Base-by-base conservation (phyloP, 2,113 vertebrate species). In the Corydoras maculifer region DNA sequence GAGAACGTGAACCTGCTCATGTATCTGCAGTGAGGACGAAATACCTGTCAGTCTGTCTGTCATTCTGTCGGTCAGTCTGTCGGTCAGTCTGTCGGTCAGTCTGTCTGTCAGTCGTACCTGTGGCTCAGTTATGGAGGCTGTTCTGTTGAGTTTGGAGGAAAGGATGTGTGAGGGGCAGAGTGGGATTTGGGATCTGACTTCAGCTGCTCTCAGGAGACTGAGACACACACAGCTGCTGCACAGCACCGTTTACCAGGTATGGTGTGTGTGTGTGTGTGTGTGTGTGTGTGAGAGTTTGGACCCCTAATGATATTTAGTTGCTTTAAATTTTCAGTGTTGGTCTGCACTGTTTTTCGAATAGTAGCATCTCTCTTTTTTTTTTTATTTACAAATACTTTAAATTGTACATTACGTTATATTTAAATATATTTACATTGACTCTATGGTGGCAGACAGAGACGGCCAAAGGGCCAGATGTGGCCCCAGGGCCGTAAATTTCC, bases 111-210 rank as follows among this genome's bases (percentile, higher is more conserved):
- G 60, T 31, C 31, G 54, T 65, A 53, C 51, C 48, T 59, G 15
- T 62, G 61, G 58, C 51, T 68, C 58, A 62, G 61, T 64, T 60
- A 77, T 80, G 78, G 78, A 79, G 72, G 78, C 68, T 35, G 61
- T 80, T 54, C 69, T 80, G 53, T 55, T 77, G 69, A 74, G 72
- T 72, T 59, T 80, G 53, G 75, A 76, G 53, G 78, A 80, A 9
- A 75, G 70, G 53, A 73, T 80, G 69, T 75, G 78, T 30, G 73
- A 61, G 50, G 55, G 73, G 49, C 75, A 80, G 49, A 66, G 75
- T 53, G 66, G 74, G 62, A 72, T 80, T 18, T 72, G 72, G 78
- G 72, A 77, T 62, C 69, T 80, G 64, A 77, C 78, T 13, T 77
- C 78, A 5, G 43, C 75, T 8, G 29, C 78, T 60, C 58, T 80